These are phyloP conservation scores for Aptenodytes forsteri DNA, from an alignment of 2,113 vertebrate genomes.

Conservation along the genomic window DNA sequence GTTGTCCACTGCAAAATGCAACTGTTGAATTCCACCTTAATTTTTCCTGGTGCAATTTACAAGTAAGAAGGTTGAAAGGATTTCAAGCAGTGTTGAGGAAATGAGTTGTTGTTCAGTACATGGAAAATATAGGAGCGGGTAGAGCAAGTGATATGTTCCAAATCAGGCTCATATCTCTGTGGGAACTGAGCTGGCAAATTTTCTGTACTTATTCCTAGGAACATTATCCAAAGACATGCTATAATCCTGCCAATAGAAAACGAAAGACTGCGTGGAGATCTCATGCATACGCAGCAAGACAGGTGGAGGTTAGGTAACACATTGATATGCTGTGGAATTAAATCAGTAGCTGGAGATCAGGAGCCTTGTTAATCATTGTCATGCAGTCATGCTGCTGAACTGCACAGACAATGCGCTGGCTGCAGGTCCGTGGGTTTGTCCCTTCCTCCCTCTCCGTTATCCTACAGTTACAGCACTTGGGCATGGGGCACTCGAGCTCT, in stretches of 20 bases:
- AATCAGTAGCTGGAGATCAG: background rate
- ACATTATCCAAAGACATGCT: background rate
- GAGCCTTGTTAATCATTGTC: background rate
- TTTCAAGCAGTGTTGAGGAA: background rate
- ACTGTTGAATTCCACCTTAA: background rate
- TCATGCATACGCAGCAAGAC: background rate
- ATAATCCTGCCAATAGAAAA: background rate
- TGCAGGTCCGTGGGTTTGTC: background rate
- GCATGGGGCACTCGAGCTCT: rapidly evolving
- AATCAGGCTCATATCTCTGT: background rate
- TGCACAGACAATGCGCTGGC: background rate
- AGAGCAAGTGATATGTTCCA: background rate
- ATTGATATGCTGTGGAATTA: background rate
- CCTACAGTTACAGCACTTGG: background rate
- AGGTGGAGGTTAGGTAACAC: background rate
- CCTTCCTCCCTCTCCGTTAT: background rate
- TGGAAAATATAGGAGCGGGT: slow-evolving; percentile 13
- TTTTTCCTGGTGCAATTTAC: background rate
- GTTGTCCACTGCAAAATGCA: background rate
- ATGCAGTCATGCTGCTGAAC: background rate
- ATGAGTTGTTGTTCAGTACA: background rate
- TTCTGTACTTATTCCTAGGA: background rate
- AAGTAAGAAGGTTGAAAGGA: background rate
- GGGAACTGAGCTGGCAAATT: background rate
- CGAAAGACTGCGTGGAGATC: background rate